Conservation (phyloP, 2,888 invertebrate genomes). For the Dichetophora obliterata region DNA sequence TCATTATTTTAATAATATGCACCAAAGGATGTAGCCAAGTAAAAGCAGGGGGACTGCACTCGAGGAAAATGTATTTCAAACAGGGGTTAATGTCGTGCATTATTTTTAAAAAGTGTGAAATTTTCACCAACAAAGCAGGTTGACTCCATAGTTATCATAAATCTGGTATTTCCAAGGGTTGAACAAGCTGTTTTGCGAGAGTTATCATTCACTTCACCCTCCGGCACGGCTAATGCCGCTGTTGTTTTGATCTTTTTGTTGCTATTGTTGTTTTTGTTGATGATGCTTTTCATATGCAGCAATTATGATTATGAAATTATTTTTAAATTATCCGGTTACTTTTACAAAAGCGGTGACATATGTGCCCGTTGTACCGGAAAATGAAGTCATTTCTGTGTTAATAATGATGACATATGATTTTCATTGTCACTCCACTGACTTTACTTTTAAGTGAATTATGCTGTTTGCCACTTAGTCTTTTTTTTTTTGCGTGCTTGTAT, state of each 20-base stretch:
- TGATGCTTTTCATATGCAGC: conserved; percentile 1
- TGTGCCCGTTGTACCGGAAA: conserved; percentile 64
- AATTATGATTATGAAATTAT: conserved; percentile 68
- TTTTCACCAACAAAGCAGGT: conserved; percentile 56
- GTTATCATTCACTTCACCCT: neutral
- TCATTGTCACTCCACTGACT: conserved; percentile 61
- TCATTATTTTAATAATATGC: conserved; percentile 67
- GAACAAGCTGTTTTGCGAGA: neutral
- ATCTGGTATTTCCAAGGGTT: neutral
- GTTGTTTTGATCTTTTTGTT: neutral
- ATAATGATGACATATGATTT: conserved; percentile 70
- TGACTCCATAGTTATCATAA: conserved; percentile 55
- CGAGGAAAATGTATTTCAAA: neutral
- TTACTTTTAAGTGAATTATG: conserved; percentile 62
- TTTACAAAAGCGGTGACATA: conserved; percentile 56
- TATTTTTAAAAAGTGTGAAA: conserved; percentile 49
- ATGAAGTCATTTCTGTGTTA: conserved; percentile 69
- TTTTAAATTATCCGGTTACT: conserved; percentile 66
- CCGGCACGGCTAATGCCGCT: conserved; percentile 22
- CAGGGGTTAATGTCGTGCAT: conserved; percentile 26
- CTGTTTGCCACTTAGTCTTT: conserved; percentile 57
- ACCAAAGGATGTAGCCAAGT: conserved; percentile 23
- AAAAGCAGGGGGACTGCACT: conserved; percentile 13
- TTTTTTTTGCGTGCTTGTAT: conserved; percentile 33
- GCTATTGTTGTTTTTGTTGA: conserved; percentile 21